Percentiles rank a stretch among this genome's conserved stretches.
Conservation (phyloP, 2,113 vertebrate genomes). For the Suricata suricatta region DNA sequence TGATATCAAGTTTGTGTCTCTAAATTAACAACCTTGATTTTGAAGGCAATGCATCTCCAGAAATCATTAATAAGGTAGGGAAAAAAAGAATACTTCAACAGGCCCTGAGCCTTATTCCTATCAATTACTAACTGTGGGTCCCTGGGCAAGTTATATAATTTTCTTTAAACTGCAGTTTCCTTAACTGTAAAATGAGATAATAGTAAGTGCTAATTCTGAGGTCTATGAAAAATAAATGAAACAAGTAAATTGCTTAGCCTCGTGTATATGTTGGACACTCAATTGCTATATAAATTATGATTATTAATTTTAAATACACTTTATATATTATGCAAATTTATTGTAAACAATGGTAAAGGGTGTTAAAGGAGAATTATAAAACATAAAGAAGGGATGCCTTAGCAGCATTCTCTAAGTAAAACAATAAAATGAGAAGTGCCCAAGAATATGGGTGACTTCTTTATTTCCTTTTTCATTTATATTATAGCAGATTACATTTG, state of each 20-base stretch:
- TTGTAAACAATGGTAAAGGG: background rate
- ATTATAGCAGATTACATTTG: background rate
- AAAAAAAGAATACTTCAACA: background rate
- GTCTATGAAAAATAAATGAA: background rate
- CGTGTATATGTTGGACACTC: background rate
- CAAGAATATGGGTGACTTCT: background rate
- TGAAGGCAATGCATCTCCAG: background rate
- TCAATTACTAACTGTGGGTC: background rate
- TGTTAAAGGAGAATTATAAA: background rate
- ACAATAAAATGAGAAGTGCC: background rate
- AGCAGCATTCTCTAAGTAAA: background rate
- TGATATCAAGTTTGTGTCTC: background rate
- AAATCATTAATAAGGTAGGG: background rate
- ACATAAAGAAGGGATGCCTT: background rate
- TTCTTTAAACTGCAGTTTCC: background rate
- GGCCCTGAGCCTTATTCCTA: background rate
- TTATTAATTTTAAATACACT: background rate
- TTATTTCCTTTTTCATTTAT: background rate
- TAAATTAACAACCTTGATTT: background rate
- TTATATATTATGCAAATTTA: background rate
- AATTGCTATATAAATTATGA: background rate
- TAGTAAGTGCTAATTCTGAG: background rate
- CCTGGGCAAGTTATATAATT: background rate
- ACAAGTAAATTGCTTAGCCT: background rate
- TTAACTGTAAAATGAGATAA: background rate